Evolutionary conservation across 2,797 vertebrate species (phyloP).

Genomic region (Triplophysa yarkandensis): DNA sequence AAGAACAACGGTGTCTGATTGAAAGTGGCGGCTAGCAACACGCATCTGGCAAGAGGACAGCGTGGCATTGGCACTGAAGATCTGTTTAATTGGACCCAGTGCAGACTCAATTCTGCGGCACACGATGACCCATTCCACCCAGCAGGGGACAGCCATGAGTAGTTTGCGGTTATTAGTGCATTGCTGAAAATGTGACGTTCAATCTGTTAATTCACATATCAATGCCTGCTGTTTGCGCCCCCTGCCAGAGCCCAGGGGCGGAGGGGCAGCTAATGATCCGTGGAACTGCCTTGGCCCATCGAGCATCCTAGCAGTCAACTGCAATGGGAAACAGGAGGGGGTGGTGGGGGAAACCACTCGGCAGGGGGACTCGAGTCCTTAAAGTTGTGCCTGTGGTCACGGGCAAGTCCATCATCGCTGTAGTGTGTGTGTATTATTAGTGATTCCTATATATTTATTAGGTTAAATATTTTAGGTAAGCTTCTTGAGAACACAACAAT

Average conservation of each 20-base stretch:
- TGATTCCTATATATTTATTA: no score
- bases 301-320: slow-evolving; percentile 38
- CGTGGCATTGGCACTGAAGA: slow-evolving; percentile 22
- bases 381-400: slow-evolving; percentile 30
- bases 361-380: slow-evolving; percentile 40
- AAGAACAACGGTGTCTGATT: neutral
- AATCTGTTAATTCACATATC: slow-evolving; percentile 76
- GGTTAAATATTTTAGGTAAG: no score
- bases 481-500: no score
- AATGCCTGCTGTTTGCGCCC: slow-evolving; percentile 60
- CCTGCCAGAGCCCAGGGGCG: slow-evolving; percentile 57
- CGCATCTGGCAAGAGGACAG: slow-evolving; percentile 3
- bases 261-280: slow-evolving; percentile 73
- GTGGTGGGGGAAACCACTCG: slow-evolving; percentile 21
- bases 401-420: slow-evolving; percentile 42
- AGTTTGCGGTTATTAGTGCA: slow-evolving; percentile 42
- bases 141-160: slow-evolving; percentile 71
- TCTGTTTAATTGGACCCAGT: slow-evolving; percentile 30
- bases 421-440: neutral
- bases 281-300: slow-evolving; percentile 59
- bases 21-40: slow-evolving; percentile 13
- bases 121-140: slow-evolving; percentile 54
- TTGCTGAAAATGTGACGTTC: slow-evolving; percentile 62
- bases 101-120: slow-evolving; percentile 18
- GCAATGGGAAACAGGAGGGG: slow-evolving; percentile 31